Conservation (phyloP, 2,797 vertebrate species). For the Diplodus sargus region DNA sequence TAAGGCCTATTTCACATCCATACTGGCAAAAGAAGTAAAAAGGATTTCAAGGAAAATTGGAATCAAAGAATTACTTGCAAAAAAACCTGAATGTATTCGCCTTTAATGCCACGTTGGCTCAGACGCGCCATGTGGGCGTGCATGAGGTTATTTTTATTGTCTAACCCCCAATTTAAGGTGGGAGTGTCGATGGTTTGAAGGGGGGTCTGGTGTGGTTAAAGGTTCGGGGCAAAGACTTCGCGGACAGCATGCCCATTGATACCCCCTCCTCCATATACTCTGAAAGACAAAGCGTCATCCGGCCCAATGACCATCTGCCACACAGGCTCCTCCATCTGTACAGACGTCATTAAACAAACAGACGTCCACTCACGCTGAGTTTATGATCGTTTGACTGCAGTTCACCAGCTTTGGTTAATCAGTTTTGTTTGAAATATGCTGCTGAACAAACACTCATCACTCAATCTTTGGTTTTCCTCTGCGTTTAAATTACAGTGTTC, state of each 20-base stretch:
- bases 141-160: no score
- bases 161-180: not conserved
- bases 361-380: conserved; percentile 16
- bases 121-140: no score
- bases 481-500: no score
- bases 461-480: no score
- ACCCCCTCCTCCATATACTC: not conserved
- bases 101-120: no score
- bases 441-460: no score
- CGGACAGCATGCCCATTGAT: conserved; percentile 18
- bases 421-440: not conserved
- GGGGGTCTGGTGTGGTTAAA: conserved; percentile 5
- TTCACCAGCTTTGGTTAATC: conserved; percentile 11
- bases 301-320: conserved; percentile 37
- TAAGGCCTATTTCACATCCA: no score
- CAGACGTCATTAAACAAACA: conserved; percentile 37
- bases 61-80: no score
- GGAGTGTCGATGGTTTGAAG: not conserved
- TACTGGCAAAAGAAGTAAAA: no score
- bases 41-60: no score
- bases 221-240: not conserved
- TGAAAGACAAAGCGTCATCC: conserved; percentile 30
- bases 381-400: not conserved
- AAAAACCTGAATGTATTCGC: no score
- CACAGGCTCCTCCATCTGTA: conserved; percentile 43